phyloP scores from a whole-genome alignment of 2,797 vertebrate genomes.

The Thunnus albacares region DNA sequence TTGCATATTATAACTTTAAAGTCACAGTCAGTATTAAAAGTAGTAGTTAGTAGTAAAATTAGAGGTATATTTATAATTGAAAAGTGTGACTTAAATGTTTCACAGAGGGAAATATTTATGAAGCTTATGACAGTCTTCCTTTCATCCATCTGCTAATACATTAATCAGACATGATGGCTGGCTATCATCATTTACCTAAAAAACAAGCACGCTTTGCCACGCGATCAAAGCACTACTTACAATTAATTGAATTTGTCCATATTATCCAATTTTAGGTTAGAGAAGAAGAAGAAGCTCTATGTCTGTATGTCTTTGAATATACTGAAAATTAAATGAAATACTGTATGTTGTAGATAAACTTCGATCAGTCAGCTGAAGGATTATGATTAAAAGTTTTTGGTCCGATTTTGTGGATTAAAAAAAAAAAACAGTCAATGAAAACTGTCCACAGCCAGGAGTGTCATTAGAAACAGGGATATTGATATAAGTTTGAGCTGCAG shows the following conservation, averaged over 20 bases:
- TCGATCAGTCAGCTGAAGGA: neutral
- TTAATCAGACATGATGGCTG: neutral
- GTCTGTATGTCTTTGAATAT: neutral
- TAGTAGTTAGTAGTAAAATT: neutral
- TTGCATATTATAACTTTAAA: too few relatives aligned
- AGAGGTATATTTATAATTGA: neutral
- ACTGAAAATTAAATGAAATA: neutral
- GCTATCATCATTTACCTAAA: neutral
- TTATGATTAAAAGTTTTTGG: neutral
- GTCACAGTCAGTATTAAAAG: too few relatives aligned
- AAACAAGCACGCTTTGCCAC: neutral
- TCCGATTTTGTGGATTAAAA: neutral
- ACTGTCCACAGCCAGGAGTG: neutral
- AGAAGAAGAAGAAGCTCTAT: neutral
- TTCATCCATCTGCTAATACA: neutral
- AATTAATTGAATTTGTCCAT: neutral
- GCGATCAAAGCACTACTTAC: neutral
- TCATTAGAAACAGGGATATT: neutral
- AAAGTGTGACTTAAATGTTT: constrained; percentile 8
- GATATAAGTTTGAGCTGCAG: too few relatives aligned
- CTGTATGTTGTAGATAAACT: neutral
- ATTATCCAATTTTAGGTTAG: neutral
- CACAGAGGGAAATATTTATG: constrained; percentile 5
- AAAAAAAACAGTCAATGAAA: neutral
- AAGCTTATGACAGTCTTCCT: neutral